Conservation (phyloP, 2,888 invertebrate genomes). For the Epiperipatus broadwayi region DNA sequence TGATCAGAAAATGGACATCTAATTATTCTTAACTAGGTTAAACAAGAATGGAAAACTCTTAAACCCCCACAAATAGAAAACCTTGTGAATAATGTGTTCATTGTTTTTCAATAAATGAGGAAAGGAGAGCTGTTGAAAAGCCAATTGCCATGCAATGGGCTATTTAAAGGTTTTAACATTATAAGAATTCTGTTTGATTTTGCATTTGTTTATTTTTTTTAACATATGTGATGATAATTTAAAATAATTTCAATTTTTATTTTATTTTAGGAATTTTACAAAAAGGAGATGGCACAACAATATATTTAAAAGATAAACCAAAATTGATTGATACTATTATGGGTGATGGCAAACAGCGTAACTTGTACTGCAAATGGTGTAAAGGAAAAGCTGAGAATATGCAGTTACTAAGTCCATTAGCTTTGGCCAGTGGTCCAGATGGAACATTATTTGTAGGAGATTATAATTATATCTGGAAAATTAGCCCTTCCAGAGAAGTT, state of each 20-base stretch:
- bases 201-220: constrained; percentile 15
- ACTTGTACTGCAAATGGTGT: constrained; percentile 73
- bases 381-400: constrained; percentile 63
- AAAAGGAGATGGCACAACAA: constrained; percentile 89
- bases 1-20: too few relatives aligned
- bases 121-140: too few relatives aligned
- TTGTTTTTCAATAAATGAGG: too few relatives aligned
- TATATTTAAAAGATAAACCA: constrained; percentile 79
- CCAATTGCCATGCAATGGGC: too few relatives aligned
- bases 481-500: constrained; percentile 71
- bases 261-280: constrained; percentile 66
- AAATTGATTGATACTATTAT: constrained; percentile 70
- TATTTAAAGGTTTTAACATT: too few relatives aligned
- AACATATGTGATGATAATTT: too few relatives aligned
- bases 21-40: too few relatives aligned
- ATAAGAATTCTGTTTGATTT: too few relatives aligned
- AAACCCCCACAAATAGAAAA: too few relatives aligned
- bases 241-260: constrained; percentile 10
- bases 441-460: constrained; percentile 93
- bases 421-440: constrained; percentile 81
- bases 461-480: constrained; percentile 76
- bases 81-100: too few relatives aligned
- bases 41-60: too few relatives aligned
- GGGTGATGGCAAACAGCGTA: constrained; percentile 76
- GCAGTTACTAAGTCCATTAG: constrained; percentile 71